Evolutionary conservation across 2,888 invertebrate species (phyloP), one percentile per base, ranked within the genome.

Genomic region (Abscondita cerata): DNA sequence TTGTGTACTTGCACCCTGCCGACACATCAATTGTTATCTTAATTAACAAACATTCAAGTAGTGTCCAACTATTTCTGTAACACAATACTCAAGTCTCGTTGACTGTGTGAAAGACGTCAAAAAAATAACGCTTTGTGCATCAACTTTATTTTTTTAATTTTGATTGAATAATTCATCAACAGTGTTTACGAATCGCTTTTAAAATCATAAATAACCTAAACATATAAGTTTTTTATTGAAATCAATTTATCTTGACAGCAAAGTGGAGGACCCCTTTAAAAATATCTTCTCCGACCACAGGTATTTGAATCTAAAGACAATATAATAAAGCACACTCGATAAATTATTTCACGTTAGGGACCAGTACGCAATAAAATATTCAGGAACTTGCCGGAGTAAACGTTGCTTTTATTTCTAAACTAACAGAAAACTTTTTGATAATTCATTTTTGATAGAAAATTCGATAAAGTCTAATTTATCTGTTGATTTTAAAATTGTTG

Each of bases 21-120:
- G 68, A 33, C 56, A 50, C 25, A 50, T 47, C 64, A 60, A 68
- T 68, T 68, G 68, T 68, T 68, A 53, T 64, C 65, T 65, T 66
- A 68, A 68, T 68, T 68, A 68, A 68, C 65, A 68, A 68, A 68
- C 62, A 62, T 62, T 62, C 62, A 62, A 52, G 52, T 51, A 52
- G 44, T 61, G 56, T 46, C 38, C 51, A 16, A 51, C 40, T 54
- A 53, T 53, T 54, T 31, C 40, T 12, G 57, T 53, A 62, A 62
- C 52, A 58, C 53, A 62, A 62, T 62, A 52, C 56, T 34, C n/a
- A 62, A 16, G 52, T 52, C 52, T 53, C 25, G 57, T 53, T 47
- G 57, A 54, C 44, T 38, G 48, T 46, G 52, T 52, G 58, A 59
- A 58, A 47, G 33, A 47, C 25, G 15, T 34, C 31, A 18, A 40